Evolutionary conservation across 2,888 invertebrate species (phyloP).

Genomic region (Thecocarcelia acutangulata): DNA sequence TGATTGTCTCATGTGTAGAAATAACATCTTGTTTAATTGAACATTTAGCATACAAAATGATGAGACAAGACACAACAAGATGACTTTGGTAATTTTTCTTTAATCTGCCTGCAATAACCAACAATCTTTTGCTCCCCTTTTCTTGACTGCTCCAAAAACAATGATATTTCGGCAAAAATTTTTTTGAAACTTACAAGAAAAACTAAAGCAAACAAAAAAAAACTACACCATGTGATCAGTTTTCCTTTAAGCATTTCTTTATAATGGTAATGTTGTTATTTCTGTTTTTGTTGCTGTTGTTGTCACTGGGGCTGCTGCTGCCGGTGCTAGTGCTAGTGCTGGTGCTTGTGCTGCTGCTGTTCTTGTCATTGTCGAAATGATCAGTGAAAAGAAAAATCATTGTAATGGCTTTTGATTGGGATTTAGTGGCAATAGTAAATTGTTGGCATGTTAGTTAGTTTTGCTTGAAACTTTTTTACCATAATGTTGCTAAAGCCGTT

Average conservation of each 20-base stretch:
- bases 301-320: slow-evolving; percentile 19
- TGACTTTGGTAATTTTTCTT: slow-evolving; percentile 66
- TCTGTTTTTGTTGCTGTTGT: background rate
- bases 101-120: slow-evolving; percentile 51
- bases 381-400: slow-evolving; percentile 65
- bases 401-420: slow-evolving; percentile 68
- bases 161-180: slow-evolving; percentile 59
- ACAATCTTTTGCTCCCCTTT: slow-evolving; percentile 1
- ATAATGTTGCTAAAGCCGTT: background rate
- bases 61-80: slow-evolving; percentile 66
- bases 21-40: slow-evolving; percentile 72
- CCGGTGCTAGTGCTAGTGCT: too few species aligned
- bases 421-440: slow-evolving; percentile 65
- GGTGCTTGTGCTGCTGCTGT: too few species aligned
- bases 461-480: slow-evolving; percentile 23
- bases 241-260: slow-evolving; percentile 6
- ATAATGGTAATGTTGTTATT: background rate
- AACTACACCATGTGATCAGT: slow-evolving; percentile 35
- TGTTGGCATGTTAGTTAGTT: slow-evolving; percentile 56
- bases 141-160: background rate
- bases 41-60: slow-evolving; percentile 70
- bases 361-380: slow-evolving; percentile 53
- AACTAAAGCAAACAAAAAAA: slow-evolving; percentile 8
- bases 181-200: slow-evolving; percentile 35
- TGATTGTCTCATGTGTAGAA: slow-evolving; percentile 68